These are phyloP conservation scores for Albula goreensis DNA, from an alignment of 2,113 vertebrate genomes.

Conservation along the genomic window DNA sequence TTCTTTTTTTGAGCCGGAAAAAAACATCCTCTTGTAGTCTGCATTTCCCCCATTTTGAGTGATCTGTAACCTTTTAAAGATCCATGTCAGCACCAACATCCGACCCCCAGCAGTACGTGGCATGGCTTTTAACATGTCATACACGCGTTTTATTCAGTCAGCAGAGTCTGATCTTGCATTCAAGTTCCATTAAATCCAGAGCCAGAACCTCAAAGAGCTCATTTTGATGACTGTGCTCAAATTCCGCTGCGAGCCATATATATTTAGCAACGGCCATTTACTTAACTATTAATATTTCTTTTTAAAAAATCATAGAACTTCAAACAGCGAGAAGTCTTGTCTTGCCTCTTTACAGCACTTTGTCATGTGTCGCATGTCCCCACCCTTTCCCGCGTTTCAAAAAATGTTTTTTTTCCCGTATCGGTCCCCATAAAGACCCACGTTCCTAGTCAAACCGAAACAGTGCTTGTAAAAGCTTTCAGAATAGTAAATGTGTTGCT, in stretches of 20 bases:
- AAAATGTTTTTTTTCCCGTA: not conserved
- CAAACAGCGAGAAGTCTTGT: not conserved
- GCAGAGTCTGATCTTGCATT: not conserved
- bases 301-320: not conserved
- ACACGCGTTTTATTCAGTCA: not conserved
- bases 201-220: not conserved
- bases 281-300: conserved; percentile 12
- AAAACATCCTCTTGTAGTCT: not conserved
- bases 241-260: not conserved
- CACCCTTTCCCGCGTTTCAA: not conserved
- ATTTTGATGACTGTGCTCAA: not conserved
- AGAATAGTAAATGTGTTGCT: not conserved
- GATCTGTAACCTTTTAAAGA: not conserved
- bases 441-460: not conserved
- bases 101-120: not conserved
- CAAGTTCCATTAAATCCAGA: not conserved
- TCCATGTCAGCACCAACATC: not conserved
- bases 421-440: not conserved
- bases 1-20: not conserved
- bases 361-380: not conserved
- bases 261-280: not conserved
- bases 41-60: not conserved
- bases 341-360: not conserved
- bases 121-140: not conserved
- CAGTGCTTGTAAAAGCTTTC: not conserved